Conservation (phyloP, 2,888 invertebrate genomes). For the Pachliopta kotzebuea region DNA sequence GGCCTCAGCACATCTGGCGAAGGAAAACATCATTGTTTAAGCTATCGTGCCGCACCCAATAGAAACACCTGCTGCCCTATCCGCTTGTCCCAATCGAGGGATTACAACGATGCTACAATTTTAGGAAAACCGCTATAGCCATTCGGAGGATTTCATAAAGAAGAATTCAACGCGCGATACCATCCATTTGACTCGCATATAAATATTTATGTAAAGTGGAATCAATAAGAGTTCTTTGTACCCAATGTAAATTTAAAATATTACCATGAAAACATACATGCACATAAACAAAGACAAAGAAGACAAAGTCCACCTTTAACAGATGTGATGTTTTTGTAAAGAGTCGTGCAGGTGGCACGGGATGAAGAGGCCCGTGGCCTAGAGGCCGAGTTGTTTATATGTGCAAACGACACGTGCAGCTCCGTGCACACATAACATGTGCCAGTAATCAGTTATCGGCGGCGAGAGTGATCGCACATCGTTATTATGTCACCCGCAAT, state of each 20-base stretch:
- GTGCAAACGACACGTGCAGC: slow-evolving; percentile 55
- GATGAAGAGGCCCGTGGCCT: slow-evolving; percentile 6
- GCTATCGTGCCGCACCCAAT: slow-evolving; percentile 33
- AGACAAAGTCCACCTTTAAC: neutral
- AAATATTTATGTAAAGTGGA: neutral
- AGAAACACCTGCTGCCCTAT: slow-evolving; percentile 33
- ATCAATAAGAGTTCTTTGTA: neutral
- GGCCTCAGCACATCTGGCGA: slow-evolving; percentile 33
- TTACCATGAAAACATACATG: neutral
- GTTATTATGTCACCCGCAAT: slow-evolving; percentile 53
- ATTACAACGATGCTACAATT: neutral
- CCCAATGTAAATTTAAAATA: no score
- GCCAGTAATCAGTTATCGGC: slow-evolving; percentile 56
- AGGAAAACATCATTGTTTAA: slow-evolving; percentile 39
- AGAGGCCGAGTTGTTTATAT: slow-evolving; percentile 50
- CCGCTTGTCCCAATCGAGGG: slow-evolving; percentile 9
- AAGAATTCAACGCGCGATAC: slow-evolving; percentile 49
- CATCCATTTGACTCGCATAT: slow-evolving; percentile 5
- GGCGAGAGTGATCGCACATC: slow-evolving; percentile 60
- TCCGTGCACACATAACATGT: slow-evolving; percentile 48
- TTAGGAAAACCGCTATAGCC: neutral
- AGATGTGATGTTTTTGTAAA: slow-evolving; percentile 10
- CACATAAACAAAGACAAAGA: neutral
- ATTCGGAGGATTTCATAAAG: slow-evolving; percentile 30
- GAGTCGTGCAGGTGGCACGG: slow-evolving; percentile 11